Evolutionary conservation across 1,140 invertebrate species (phyloP).

Genomic region (Daktulosphaira vitifoliae): DNA sequence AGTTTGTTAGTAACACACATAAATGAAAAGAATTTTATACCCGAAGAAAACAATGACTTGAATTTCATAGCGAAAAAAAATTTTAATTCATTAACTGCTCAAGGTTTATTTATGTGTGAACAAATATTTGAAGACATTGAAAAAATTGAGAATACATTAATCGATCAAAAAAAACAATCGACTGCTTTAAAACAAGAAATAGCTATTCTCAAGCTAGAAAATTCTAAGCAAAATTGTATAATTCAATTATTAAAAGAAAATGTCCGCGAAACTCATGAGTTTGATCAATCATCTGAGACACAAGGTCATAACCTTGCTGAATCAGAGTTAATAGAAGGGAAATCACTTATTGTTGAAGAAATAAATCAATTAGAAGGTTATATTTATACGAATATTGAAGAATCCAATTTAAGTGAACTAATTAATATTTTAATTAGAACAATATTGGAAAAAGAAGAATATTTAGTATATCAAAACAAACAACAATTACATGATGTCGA

Average conservation of each 20-base stretch:
- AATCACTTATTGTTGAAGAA: background rate
- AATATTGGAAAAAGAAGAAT: background rate
- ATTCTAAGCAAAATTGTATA: background rate
- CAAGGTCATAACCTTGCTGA: background rate
- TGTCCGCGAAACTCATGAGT: background rate
- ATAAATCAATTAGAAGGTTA: slow-evolving; percentile 13
- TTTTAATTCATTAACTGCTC: background rate
- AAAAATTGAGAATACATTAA: background rate
- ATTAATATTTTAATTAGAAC: background rate
- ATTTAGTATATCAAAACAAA: background rate
- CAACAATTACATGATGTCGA: background rate
- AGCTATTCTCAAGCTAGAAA: background rate
- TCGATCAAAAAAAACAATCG: background rate
- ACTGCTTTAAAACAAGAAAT: background rate
- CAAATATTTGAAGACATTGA: background rate
- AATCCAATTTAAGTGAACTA: background rate
- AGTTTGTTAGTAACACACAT: background rate
- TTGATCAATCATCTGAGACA: background rate
- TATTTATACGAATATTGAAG: too few species aligned
- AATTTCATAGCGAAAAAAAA: background rate
- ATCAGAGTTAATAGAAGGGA: background rate
- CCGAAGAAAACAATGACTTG: background rate
- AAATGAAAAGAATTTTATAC: slow-evolving; percentile 4
- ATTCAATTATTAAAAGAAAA: background rate
- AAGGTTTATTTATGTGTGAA: background rate